Percentiles rank a stretch among this genome's conserved stretches.
Evolutionary conservation across 2,888 invertebrate genomes (phyloP).

Genomic region (Chesias legatella): DNA sequence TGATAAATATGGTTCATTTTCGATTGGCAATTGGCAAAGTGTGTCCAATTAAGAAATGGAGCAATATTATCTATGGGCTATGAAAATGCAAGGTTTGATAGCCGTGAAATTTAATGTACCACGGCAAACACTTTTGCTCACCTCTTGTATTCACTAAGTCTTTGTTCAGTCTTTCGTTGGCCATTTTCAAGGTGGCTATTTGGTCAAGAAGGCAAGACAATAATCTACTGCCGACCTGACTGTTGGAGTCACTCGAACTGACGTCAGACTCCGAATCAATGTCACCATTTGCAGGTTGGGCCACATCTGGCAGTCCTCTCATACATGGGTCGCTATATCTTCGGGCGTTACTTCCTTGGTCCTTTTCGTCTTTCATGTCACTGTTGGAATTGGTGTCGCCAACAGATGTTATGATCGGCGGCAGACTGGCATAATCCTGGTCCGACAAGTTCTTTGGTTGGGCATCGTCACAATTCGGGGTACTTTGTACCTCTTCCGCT

Average conservation of each 20-base stretch:
- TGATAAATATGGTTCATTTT: constrained; percentile 2
- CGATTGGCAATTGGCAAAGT: constrained; percentile 9
- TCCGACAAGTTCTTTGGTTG: constrained; percentile 67
- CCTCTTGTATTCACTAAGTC: constrained; percentile 88
- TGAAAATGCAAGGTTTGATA: constrained; percentile 8
- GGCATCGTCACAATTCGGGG: constrained; percentile 48
- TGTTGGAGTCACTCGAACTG: constrained; percentile 75
- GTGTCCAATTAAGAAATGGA: constrained; percentile 20
- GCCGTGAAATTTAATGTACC: constrained; percentile 11
- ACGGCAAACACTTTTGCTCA: constrained; percentile 39
- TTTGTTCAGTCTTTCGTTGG: constrained; percentile 86
- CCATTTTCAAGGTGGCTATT: constrained; percentile 84
- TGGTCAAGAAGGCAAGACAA: constrained; percentile 86
- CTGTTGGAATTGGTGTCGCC: constrained; percentile 71
- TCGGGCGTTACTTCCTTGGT: constrained; percentile 76
- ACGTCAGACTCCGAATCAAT: constrained; percentile 77
- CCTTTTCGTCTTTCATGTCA: constrained; percentile 73
- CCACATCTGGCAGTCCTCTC: constrained; percentile 66
- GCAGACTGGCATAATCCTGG: constrained; percentile 84
- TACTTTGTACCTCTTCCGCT: constrained; percentile 52
- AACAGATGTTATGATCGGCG: constrained; percentile 83
- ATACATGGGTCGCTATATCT: constrained; percentile 86
- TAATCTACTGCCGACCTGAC: constrained; percentile 79
- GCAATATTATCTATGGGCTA: constrained; percentile 16
- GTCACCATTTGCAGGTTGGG: constrained; percentile 68